Evolutionary conservation across 2,888 invertebrate genomes (phyloP), one percentile per base, ranked within the genome.

Genomic region (Spilosoma lubricipeda): DNA sequence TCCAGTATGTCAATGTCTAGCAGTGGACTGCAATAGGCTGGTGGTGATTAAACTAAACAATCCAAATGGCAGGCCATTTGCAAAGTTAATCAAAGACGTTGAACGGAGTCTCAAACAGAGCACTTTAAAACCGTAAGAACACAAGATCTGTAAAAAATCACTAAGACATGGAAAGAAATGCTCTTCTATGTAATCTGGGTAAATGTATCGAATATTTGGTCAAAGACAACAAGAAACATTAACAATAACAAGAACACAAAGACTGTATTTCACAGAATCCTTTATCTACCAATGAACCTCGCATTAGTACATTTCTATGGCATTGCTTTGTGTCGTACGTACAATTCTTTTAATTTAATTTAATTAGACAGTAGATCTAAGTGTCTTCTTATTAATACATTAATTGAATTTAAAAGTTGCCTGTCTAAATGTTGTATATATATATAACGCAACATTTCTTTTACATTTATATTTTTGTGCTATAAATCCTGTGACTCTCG

Each of bases 401-500:
- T 52, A 11, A 56, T 56, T 56, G 9, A 56, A n/a, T 56, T n/a
- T 56, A 56, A 56, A 52, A n/a, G 0, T 23, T 2, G 4, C 11
- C n/a, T 56, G 23, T n/a, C 0, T n/a, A 11, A 2, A 52, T 56
- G 52, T 52, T 52, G 52, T 52, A 23, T 23, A 52, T 2, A n/a
- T 9, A 2, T 56, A 42, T 42, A 73, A 74, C 52, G 48, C 67
- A 70, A 72, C 36, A 65, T 70, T 67, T 20, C 74, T 75, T 77
- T 85, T 7, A 70, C 74, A 66, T 71, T 56, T 70, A 52, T 59
- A 67, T 78, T 79, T 87, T 83, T 83, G 75, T 83, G 83, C 82
- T 82, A 83, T 87, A 87, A 88, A 88, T 87, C 86, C 87, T 85
- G 73, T 80, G 77, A 81, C 86, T 87, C 84, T 85, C 78, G 80